phyloP scores from a whole-genome alignment of 2,888 invertebrate genomes.

The Chorisops tibialis region DNA sequence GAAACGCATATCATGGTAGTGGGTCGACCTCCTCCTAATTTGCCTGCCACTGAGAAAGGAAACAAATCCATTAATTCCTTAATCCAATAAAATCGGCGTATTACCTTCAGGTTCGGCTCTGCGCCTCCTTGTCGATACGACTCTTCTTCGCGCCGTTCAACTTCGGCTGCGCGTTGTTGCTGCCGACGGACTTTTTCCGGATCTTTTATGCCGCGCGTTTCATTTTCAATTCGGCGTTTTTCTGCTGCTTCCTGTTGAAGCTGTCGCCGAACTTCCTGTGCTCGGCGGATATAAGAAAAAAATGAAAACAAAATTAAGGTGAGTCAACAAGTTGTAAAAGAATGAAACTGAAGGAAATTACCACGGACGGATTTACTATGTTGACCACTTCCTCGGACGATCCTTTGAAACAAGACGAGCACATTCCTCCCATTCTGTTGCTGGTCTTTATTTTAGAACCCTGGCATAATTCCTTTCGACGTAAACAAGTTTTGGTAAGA shows the following conservation, averaged over 20 bases:
- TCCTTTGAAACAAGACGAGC: slow-evolving; percentile 44
- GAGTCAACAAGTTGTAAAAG: neutral
- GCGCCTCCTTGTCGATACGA: slow-evolving; percentile 42
- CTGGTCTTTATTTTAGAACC: neutral
- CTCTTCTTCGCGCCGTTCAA: slow-evolving; percentile 58
- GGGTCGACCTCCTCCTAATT: neutral
- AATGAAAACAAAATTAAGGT: too few species aligned
- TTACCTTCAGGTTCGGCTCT: slow-evolving; percentile 39
- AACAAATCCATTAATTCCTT: neutral
- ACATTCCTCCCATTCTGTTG: slow-evolving; percentile 34
- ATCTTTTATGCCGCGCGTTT: slow-evolving; percentile 64
- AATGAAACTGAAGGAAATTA: neutral
- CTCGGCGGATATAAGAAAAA: neutral
- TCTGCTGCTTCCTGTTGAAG: slow-evolving; percentile 69
- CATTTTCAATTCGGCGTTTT: slow-evolving; percentile 59
- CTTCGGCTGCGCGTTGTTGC: slow-evolving; percentile 58
- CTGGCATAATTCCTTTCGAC: neutral
- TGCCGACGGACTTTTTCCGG: slow-evolving; percentile 58
- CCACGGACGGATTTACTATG: slow-evolving; percentile 11
- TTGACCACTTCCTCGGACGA: slow-evolving; percentile 40
- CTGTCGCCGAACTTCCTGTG: slow-evolving; percentile 64
- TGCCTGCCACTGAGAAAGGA: slow-evolving; percentile 11
- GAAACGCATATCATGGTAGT: too few species aligned
- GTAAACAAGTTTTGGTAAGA: too few species aligned
- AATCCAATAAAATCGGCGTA: neutral